phyloP scores from a whole-genome alignment of 2,113 vertebrate genomes.

The Actinemys pallida region DNA sequence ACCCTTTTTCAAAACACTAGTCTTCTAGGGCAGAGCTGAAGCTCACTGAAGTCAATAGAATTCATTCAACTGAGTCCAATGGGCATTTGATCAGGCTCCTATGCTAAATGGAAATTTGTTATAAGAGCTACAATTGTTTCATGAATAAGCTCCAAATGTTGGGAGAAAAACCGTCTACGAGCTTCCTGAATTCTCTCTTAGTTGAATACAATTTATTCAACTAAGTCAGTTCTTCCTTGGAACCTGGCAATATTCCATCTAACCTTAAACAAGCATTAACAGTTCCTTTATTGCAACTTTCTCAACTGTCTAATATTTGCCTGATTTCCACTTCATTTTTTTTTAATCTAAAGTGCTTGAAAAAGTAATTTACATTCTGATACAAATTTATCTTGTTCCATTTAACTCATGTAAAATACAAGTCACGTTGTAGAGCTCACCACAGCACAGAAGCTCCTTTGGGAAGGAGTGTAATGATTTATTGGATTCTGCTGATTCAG shows the following conservation, averaged over 20 bases:
- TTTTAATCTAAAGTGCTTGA: background rate
- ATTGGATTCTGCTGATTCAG: background rate
- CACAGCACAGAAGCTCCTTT: background rate
- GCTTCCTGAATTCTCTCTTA: background rate
- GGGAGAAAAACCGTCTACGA: background rate
- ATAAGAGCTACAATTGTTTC: background rate
- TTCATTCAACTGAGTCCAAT: background rate
- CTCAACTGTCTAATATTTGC: background rate
- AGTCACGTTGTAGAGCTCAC: background rate
- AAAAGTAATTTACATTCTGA: background rate
- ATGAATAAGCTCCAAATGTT: background rate
- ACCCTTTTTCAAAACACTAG: background rate
- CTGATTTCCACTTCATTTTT: background rate
- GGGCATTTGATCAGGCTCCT: background rate
- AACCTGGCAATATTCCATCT: background rate
- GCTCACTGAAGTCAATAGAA: background rate
- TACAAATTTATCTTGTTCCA: background rate
- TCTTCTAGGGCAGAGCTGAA: background rate
- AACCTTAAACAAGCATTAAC: background rate
- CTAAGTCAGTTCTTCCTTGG: background rate
- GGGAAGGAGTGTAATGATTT: background rate
- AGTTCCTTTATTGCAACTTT: background rate
- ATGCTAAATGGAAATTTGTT: background rate
- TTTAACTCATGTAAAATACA: background rate
- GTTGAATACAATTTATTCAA: background rate